Evolutionary conservation across 2,888 invertebrate genomes (phyloP).

Genomic region (Amphimallon solstitiale): DNA sequence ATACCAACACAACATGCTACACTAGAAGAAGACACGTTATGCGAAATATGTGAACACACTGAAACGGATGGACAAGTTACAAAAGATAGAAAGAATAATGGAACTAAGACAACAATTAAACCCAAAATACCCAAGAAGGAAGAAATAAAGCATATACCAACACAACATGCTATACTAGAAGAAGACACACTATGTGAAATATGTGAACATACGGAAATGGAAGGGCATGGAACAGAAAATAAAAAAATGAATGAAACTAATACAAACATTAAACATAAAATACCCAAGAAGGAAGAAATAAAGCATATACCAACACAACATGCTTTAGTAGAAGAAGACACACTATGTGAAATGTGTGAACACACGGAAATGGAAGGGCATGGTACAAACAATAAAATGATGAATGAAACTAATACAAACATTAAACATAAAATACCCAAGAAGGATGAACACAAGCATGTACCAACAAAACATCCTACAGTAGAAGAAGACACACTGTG

Average conservation of each 20-base stretch:
- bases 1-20: neutral
- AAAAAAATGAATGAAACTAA: neutral
- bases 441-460: neutral
- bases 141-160: neutral
- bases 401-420: neutral
- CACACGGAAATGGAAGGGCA: neutral
- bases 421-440: neutral
- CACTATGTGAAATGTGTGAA: slow-evolving; percentile 5
- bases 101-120: neutral
- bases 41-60: slow-evolving; percentile 3
- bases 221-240: too few species aligned
- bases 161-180: neutral
- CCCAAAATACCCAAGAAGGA: neutral
- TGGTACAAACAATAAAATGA: neutral
- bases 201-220: too few species aligned
- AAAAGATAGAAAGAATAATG: neutral
- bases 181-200: neutral
- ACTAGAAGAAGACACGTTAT: neutral
- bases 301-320: neutral
- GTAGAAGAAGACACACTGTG: neutral
- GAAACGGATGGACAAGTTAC: too few species aligned
- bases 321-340: neutral
- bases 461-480: neutral
- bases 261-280: neutral
- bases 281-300: neutral